These are phyloP conservation scores for Apostichopus parvimensis DNA, from an alignment of 35 echinoderm and acorn worm genomes.

Conservation along the genomic window DNA sequence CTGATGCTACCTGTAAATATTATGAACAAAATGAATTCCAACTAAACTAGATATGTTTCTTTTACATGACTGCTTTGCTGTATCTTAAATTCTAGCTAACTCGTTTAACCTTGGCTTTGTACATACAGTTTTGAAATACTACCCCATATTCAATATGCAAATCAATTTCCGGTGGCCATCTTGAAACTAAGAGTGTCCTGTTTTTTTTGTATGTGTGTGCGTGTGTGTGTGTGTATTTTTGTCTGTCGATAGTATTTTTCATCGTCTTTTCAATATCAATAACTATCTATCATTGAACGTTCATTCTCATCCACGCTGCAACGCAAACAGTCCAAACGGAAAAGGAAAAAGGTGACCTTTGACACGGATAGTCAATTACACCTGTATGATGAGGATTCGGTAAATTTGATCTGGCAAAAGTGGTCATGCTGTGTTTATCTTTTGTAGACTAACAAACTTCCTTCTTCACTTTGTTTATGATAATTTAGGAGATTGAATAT, in stretches of 20 bases:
- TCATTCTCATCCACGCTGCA: not conserved
- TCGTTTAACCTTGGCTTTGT: no score
- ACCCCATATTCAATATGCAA: no score
- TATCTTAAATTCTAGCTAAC: no score
- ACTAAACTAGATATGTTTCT: no score
- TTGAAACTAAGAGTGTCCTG: no score
- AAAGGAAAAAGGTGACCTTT: conserved; percentile 55
- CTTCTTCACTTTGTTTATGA: not conserved
- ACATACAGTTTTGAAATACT: no score
- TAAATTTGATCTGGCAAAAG: conserved; percentile 6
- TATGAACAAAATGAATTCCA: no score
- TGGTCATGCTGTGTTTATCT: conserved; percentile 1
- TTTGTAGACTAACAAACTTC: conserved; percentile 19
- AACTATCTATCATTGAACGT: not conserved
- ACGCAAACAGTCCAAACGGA: conserved; percentile 36
- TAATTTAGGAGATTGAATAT: not conserved
- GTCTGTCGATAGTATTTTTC: not conserved
- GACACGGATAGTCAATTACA: conserved; percentile 39
- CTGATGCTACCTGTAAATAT: no score
- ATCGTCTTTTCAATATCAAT: not conserved
- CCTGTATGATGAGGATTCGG: conserved; percentile 32
- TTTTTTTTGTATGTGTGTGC: no score
- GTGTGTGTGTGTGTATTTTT: no score
- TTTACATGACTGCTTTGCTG: no score
- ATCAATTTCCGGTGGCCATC: no score